These are phyloP conservation scores for Sebastolobus altivelis DNA, from an alignment of 2,797 vertebrate species.

Conservation along the genomic window DNA sequence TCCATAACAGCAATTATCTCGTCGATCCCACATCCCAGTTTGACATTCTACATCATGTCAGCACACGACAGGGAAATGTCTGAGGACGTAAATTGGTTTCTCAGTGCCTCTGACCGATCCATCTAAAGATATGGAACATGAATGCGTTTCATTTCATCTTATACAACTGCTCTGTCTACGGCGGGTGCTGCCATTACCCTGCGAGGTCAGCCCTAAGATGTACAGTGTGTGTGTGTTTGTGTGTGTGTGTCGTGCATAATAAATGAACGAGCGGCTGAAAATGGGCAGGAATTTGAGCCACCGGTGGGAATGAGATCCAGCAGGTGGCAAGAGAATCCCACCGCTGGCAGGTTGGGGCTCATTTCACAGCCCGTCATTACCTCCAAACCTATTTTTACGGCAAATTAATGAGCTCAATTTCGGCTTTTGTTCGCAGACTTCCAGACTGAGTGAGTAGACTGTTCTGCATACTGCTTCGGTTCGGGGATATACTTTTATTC, in stretches of 20 bases:
- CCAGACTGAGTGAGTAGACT: not conserved
- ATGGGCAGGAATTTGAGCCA: slow-evolving; percentile 46
- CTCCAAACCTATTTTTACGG: slow-evolving; percentile 46
- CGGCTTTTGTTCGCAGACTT: slow-evolving; percentile 36
- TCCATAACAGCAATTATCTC: not conserved
- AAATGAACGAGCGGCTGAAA: slow-evolving; percentile 26
- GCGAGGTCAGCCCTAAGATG: slow-evolving; percentile 58
- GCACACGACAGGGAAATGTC: slow-evolving; percentile 27
- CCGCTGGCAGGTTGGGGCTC: slow-evolving; percentile 41
- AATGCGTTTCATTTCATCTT: slow-evolving; percentile 46
- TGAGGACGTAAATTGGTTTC: slow-evolving; percentile 44
- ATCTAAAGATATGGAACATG: slow-evolving; percentile 13
- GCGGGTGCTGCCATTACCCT: slow-evolving; percentile 34
- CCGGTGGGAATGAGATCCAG: slow-evolving; percentile 55
- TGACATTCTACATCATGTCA: slow-evolving; percentile 33
- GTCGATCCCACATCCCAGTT: slow-evolving; percentile 13
- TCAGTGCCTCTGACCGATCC: slow-evolving; percentile 18
- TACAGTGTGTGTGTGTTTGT: slow-evolving; percentile 7
- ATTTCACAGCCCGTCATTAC: slow-evolving; percentile 43
- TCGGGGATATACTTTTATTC: not conserved
- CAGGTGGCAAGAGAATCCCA: slow-evolving; percentile 56
- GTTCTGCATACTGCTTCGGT: not conserved
- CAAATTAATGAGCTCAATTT: slow-evolving; percentile 43
- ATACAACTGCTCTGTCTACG: slow-evolving; percentile 30
- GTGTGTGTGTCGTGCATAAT: slow-evolving; percentile 51